Evolutionary conservation across 2,888 invertebrate species (phyloP), one percentile per base, ranked within the genome.

Genomic region (Eupithecia insigniata): DNA sequence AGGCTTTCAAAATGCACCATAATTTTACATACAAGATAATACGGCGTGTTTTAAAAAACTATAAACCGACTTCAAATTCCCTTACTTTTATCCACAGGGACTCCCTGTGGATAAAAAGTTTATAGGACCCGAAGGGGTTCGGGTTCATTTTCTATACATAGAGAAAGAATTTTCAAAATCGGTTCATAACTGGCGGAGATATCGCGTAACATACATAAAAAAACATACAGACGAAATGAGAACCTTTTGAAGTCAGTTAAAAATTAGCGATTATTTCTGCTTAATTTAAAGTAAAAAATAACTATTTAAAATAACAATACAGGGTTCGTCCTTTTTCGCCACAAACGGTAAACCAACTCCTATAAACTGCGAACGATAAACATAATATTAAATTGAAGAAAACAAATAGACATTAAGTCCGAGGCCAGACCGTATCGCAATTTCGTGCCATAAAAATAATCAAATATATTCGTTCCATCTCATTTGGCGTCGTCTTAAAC

Each of bases 401-500:
- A 93, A 92, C 90, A 92, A 92, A 93, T 89, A 92, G 85, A 90
- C 88, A 91, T 93, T 91, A 92, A 86, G 87, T 81, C 84, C 85
- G 86, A 82, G 84, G 82, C 88, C 86, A 84, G 80, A 81, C 85
- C 88, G 90, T 92, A 92, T 91, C 90, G 92, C 93, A 90, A 93
- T 92, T 92, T 89, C 88, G 83, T 85, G 89, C 91, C 92, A 92
- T 94, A 93, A 94, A 93, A 93, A 92, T 93, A 94, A 93, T 94
- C 93, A 93, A 93, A 93, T 93, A 92, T 93, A 93, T 94, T 92
- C 92, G 93, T 93, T 93, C 93, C 93, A 91, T 92, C 93, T 94
- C 94, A 94, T 94, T 94, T 94, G 91, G 90, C 89, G 88, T 89
- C 90, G 89, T 93, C 93, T 94, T 94, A 94, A 94, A 94, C 94